phyloP scores from a whole-genome alignment of 2,113 vertebrate species.

The Oncorhynchus gorbuscha region DNA sequence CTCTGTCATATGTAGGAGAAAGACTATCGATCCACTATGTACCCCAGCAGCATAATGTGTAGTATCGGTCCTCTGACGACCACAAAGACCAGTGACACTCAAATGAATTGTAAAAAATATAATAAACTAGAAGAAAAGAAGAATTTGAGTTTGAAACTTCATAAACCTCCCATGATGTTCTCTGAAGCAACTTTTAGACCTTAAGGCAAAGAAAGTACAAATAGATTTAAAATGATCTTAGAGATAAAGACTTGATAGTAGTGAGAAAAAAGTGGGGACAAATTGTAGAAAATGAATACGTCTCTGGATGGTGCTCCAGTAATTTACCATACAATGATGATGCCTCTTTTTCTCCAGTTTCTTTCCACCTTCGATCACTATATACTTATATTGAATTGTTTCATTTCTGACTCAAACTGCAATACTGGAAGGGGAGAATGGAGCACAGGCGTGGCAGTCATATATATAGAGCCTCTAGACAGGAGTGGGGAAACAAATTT shows the following conservation, averaged over 20 bases:
- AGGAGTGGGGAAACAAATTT: conserved; percentile 10
- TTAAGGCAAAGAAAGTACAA: conserved; percentile 51
- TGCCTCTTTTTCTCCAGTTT: conserved; percentile 18
- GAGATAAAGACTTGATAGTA: neutral
- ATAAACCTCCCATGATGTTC: conserved; percentile 49
- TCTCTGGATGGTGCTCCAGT: conserved; percentile 24
- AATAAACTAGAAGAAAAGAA: neutral
- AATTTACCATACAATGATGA: conserved; percentile 29
- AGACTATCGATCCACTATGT: neutral
- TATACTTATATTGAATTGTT: conserved; percentile 39
- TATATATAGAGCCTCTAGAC: conserved; percentile 33
- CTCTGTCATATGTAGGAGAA: neutral
- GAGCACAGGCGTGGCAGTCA: conserved; percentile 38
- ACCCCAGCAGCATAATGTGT: neutral
- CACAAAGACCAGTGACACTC: neutral
- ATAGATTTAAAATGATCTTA: neutral
- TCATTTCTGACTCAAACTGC: conserved; percentile 26
- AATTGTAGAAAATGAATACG: neutral
- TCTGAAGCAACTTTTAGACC: conserved; percentile 36
- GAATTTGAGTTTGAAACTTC: neutral
- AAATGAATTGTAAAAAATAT: neutral
- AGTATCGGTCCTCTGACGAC: neutral
- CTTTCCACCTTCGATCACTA: conserved; percentile 27
- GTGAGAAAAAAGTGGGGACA: no score
- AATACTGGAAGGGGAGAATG: conserved; percentile 38